Evolutionary conservation across 1,140 invertebrate genomes (phyloP), one percentile per base, ranked within the genome.

Genomic region (Polypedilum pembai): DNA sequence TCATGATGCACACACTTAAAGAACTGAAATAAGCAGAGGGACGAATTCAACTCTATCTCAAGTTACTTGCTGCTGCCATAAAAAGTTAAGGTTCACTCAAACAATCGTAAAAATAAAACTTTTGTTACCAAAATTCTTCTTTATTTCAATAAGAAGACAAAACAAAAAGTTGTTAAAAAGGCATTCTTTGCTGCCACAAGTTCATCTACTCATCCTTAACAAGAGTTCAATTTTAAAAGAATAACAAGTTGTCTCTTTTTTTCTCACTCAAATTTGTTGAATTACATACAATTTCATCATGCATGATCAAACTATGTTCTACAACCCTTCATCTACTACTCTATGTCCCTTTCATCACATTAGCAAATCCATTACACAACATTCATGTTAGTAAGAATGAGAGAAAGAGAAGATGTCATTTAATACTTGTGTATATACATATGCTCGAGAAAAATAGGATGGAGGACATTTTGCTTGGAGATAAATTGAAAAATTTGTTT

Each of bases 281-380:
- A 56, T 56, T 56, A 56, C 45, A n/a, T 56, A 56, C 45, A n/a
- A 56, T 56, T 56, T 56, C n/a, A 56, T 56, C 45, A n/a, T 56
- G 45, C 45, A 56, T 56, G 24, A 56, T 56, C 45, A 56, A 56
- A 56, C 45, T 56, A 56, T 56, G 10, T 12, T n/a, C 0, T 4
- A 45, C 8, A 45, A 45, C 41, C 15, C 41, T 45, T 45, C 41
- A 45, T 8, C 15, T 15, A 12, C 12, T 56, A 56, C 45, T 56
- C 10, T 56, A 56, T 56, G 45, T 56, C 45, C 45, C n/a, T 56
- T 56, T 56, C 45, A 56, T 56, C 45, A 15, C 45, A 56, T 56
- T 56, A 56, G 12, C n/a, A 56, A 56, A 56, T 56, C 45, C 45
- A 56, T 56, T 56, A 56, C 45, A 56, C n/a, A n/a, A 56, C 24